Conservation (phyloP, 2,113 vertebrate species). For the Rhodinocichla rosea region DNA sequence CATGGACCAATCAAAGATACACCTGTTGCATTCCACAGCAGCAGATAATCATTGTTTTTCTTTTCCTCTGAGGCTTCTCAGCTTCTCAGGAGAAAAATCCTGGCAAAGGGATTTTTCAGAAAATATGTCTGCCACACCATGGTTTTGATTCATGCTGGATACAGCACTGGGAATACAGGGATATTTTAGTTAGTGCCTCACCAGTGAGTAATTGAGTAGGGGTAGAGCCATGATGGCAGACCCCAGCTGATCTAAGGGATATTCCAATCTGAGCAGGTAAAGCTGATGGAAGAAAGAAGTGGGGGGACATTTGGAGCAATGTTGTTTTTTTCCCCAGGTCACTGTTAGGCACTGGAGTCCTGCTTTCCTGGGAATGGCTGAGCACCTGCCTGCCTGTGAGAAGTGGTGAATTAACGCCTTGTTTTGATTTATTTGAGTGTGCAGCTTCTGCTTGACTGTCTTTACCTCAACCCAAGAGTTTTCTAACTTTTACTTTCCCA, state of each 20-base stretch:
- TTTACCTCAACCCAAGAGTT: not conserved
- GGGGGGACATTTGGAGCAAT: not conserved
- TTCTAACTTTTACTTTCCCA: not conserved
- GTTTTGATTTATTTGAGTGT: not conserved
- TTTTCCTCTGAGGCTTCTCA: no score
- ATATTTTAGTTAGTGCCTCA: not conserved
- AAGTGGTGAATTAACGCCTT: not conserved
- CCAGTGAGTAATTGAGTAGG: not conserved
- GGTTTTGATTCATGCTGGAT: not conserved
- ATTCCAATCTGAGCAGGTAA: not conserved
- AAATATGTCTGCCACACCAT: no score
- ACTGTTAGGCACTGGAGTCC: fast-evolving
- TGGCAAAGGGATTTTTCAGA: no score
- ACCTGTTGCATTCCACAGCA: no score
- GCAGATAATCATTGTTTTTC: no score
- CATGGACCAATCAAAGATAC: no score
- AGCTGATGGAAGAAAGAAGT: not conserved
- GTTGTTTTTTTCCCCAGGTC: no score
- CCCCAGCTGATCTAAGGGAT: not conserved
- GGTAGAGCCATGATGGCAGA: not conserved
- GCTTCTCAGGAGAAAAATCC: no score
- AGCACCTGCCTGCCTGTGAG: not conserved
- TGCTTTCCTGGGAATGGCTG: not conserved
- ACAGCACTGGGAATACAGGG: not conserved
- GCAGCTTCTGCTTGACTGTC: not conserved